Base-by-base conservation (phyloP, 2,113 vertebrate genomes). In the Aphyosemion australe region DNA sequence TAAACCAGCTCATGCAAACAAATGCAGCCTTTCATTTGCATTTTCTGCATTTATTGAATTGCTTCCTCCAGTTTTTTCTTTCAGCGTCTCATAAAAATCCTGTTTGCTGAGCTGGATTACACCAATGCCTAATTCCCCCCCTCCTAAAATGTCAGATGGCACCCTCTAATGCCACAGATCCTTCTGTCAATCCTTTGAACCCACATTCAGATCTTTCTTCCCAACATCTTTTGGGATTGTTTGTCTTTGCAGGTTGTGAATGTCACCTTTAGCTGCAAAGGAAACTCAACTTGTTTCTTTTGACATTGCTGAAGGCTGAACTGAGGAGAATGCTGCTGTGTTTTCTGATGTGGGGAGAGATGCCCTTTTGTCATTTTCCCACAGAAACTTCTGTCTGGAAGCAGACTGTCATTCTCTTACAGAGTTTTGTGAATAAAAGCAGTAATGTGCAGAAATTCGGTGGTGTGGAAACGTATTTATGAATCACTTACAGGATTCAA, bases 51-150 rank as follows among this genome's bases (percentile, higher is more conserved):
- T 65, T 42, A 42, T 63, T 72, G 11, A 12, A 39, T 48, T 68
- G 55, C 52, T 60, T 69, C 41, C 42, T 8, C 53, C 45, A 63
- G 60, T 18, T n/a, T 18, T 18, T 60, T 13, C 76, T 72, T 70
- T 65, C 12, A 43, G 61, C 26, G 62, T 64, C 69, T 72, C 65
- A 68, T 76, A 61, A 74, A 48, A 76, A 79, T 62, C 63, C 47
- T 83, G 47, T 84, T 83, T 80, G 63, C 77, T 65, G 63, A 83
- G 64, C 61, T 67, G 74, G 66, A 83, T 69, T 67, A 74, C 12
- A 47, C 51, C 52, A 65, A 66, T 51, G 61, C 15, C 26, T 79
- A 20, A 65, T 73, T 66, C 79, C 45, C 46, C 63, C 60, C 45
- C 46, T 60, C 60, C 45, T 37, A 71, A 82, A 83, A 82, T 74